phyloP scores from a whole-genome alignment of 2,888 invertebrate genomes.

The Watsonalla cultraria region DNA sequence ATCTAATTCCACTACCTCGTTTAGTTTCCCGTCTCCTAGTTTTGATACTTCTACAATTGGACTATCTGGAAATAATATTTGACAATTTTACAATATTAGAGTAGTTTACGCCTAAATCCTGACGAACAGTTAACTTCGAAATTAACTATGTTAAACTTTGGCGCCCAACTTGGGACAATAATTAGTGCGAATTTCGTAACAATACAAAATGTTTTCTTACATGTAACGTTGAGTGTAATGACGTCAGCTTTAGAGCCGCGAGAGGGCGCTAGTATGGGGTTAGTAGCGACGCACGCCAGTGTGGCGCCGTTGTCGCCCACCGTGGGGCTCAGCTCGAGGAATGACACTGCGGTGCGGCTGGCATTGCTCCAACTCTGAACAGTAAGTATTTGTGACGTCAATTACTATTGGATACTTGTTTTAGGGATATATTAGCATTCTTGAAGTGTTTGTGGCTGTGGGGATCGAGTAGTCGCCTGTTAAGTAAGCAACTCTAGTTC shows the following conservation, averaged over 20 bases:
- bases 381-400: not conserved
- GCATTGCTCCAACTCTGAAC: conserved; percentile 56
- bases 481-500: too few species aligned
- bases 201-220: conserved; percentile 36
- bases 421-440: too few species aligned
- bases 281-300: conserved; percentile 68
- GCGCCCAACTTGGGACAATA: too few species aligned
- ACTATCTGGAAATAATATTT: conserved; percentile 50
- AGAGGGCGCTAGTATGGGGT: conserved; percentile 63
- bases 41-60: conserved; percentile 63
- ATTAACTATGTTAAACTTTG: too few species aligned
- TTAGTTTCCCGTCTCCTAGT: conserved; percentile 48
- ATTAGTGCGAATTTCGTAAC: not conserved
- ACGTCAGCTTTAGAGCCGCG: conserved; percentile 68
- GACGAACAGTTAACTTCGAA: too few species aligned
- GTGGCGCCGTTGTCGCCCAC: conserved; percentile 63
- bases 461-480: too few species aligned
- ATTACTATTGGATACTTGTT: too few species aligned
- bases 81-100: too few species aligned
- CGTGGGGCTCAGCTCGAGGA: conserved; percentile 54
- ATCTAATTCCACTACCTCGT: conserved; percentile 63
- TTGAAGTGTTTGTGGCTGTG: too few species aligned
- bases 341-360: conserved; percentile 54
- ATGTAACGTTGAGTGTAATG: conserved; percentile 69
- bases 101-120: too few species aligned